Percentiles rank a stretch among this genome's conserved stretches.
phyloP scores from a whole-genome alignment of 1,140 invertebrate species.

The Drosophila equinoxialis region DNA sequence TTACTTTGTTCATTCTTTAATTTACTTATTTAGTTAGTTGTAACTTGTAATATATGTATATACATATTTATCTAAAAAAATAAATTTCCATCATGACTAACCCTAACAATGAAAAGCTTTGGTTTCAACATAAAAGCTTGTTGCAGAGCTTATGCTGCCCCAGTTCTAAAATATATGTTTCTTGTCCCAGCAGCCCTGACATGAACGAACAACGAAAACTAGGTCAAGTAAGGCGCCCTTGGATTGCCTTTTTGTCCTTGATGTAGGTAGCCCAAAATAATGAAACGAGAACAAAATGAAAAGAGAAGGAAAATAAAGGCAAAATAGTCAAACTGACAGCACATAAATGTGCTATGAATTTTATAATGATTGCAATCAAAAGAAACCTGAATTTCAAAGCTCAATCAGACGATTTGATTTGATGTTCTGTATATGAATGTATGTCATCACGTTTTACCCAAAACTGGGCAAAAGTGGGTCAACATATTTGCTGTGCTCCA shows the following conservation, averaged over 20 bases:
- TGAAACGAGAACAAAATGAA: background rate
- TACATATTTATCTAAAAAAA: too few relatives aligned
- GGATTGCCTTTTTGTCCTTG: slow-evolving; percentile 64
- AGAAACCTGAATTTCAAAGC: background rate
- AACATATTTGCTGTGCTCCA: slow-evolving; percentile 41
- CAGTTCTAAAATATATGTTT: background rate
- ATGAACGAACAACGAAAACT: slow-evolving; percentile 35
- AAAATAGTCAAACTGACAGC: slow-evolving; percentile 1
- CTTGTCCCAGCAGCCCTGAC: slow-evolving; percentile 36
- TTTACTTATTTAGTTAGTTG: too few relatives aligned
- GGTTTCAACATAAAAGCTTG: too few relatives aligned
- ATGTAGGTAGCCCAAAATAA: slow-evolving; percentile 13
- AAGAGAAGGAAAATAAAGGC: background rate
- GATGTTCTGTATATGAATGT: background rate
- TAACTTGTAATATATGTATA: too few relatives aligned
- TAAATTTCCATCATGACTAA: too few relatives aligned
- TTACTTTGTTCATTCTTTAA: too few relatives aligned
- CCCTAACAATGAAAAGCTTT: too few relatives aligned
- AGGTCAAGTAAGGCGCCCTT: slow-evolving; percentile 63
- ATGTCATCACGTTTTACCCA: slow-evolving; percentile 6
- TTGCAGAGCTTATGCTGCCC: slow-evolving; percentile 4
- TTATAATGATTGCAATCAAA: background rate
- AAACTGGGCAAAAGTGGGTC: slow-evolving; percentile 32
- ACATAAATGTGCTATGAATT: slow-evolving; percentile 24
- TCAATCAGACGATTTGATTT: background rate